Conservation (phyloP, 2,888 invertebrate species). For the Neelides folsomi region DNA sequence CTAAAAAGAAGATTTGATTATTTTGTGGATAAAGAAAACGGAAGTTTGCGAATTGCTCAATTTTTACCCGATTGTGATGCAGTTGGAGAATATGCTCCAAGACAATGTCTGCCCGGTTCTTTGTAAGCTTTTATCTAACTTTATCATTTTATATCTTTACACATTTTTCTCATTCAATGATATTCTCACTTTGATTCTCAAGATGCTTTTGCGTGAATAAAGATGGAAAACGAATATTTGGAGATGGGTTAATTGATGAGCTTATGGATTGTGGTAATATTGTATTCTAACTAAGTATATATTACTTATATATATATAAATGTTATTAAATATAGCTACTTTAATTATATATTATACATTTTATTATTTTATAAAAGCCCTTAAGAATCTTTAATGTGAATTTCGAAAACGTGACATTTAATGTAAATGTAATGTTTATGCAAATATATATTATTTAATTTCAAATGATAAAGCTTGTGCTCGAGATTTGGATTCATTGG, state of each 20-base stretch:
- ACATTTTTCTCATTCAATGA: not conserved
- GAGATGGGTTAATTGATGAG: constrained; percentile 42
- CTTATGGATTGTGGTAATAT: constrained; percentile 49
- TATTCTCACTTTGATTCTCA: constrained; percentile 7
- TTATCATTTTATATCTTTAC: not conserved
- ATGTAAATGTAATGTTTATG: too few species aligned
- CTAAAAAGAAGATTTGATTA: constrained; percentile 38
- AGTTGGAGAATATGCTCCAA: constrained; percentile 47
- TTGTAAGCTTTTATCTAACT: constrained; percentile 42
- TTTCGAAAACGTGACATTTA: too few species aligned
- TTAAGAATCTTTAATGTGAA: too few species aligned
- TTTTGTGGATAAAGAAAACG: constrained; percentile 41
- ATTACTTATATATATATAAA: too few species aligned
- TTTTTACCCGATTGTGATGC: constrained; percentile 49
- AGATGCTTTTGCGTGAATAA: constrained; percentile 40
- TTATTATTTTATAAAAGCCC: too few species aligned
- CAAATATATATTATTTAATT: constrained; percentile 1
- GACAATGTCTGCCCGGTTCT: constrained; percentile 52
- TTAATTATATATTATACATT: too few species aligned
- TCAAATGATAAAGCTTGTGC: constrained; percentile 14
- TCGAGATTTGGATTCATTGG: constrained; percentile 19
- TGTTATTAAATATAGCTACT: too few species aligned
- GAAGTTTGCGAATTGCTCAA: constrained; percentile 45
- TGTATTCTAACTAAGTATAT: too few species aligned
- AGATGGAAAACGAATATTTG: constrained; percentile 52